Evolutionary conservation across 2,888 invertebrate species (phyloP).

Genomic region (Synergus japonicus): DNA sequence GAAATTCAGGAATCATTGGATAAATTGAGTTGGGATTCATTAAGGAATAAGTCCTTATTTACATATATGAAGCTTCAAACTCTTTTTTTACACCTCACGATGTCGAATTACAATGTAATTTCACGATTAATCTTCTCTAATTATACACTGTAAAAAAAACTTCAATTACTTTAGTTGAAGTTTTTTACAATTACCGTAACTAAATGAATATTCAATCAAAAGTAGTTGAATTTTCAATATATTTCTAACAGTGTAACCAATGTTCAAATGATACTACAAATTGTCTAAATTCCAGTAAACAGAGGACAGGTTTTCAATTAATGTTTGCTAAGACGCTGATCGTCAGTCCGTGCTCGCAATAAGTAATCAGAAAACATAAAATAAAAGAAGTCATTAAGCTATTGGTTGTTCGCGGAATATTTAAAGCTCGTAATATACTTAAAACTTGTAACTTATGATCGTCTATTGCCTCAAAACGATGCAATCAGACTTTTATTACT

Average conservation of each 20-base stretch:
- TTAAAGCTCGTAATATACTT: slow-evolving; percentile 29
- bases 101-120: not conserved
- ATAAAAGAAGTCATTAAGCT: slow-evolving; percentile 36
- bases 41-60: not conserved
- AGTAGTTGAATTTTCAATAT: too few species aligned
- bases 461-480: slow-evolving; percentile 1
- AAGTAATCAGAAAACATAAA: slow-evolving; percentile 6
- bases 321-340: slow-evolving; percentile 13
- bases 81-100: too few species aligned
- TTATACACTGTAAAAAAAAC: too few species aligned
- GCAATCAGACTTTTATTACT: slow-evolving; percentile 31
- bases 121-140: not conserved
- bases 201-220: too few species aligned
- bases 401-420: slow-evolving; percentile 13
- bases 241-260: too few species aligned
- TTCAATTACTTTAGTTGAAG: too few species aligned
- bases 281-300: slow-evolving; percentile 9
- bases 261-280: not conserved
- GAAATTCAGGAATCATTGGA: not conserved
- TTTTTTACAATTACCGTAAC: too few species aligned
- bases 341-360: slow-evolving; percentile 22
- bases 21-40: not conserved
- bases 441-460: slow-evolving; percentile 3
- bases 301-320: slow-evolving; percentile 34
- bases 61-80: too few species aligned